Base-by-base conservation (phyloP, 2,113 vertebrate species). In the Antechinus stuartii region DNA sequence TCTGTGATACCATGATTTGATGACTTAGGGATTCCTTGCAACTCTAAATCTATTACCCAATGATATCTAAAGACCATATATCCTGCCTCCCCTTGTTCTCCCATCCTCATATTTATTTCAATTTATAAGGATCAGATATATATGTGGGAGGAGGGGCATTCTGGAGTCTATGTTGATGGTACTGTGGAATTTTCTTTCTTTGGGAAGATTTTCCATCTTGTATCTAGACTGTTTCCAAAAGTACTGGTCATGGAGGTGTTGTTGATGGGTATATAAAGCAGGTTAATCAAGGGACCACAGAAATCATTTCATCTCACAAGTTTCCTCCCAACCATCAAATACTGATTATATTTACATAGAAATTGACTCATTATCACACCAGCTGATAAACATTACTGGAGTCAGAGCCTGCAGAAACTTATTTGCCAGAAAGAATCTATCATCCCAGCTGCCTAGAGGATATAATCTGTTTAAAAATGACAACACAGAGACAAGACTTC, bases 321-420 rank as follows among this genome's bases (percentile, higher is more conserved):
- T 96, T 97, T 96, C 91, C 94, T 96, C 89, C 96, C 93, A 91
- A 92, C 94, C 91, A 96, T 93, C 96, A 96, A 97, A 93, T 92
- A 24, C 56, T 95, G 97, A 97, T 97, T 98, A 90, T 97, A 97
- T 96, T 98, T 97, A 96, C 96, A 96, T 93, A 97, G 96, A 98
- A 97, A 96, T 53, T 52, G 96, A 91, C 97, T 96, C 93, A 96
- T 96, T 96, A 96, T 89, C 89, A 93, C 91, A 90, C 90, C 91
- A 92, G 92, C 61, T 92, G 96, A 94, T 96, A 96, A 97, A 96
- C 94, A 96, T 12, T 61, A 54, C 94, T 94, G 68, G 93, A 55
- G 14, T 55, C 91, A 95, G 84, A 96, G 61, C 35, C 84, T 92
- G 84, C 30, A 93, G 61, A 97, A 91, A 54, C 52, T 53, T 95